Conservation (phyloP, 2,888 invertebrate genomes). For the Caenorhabditis japonica region DNA sequence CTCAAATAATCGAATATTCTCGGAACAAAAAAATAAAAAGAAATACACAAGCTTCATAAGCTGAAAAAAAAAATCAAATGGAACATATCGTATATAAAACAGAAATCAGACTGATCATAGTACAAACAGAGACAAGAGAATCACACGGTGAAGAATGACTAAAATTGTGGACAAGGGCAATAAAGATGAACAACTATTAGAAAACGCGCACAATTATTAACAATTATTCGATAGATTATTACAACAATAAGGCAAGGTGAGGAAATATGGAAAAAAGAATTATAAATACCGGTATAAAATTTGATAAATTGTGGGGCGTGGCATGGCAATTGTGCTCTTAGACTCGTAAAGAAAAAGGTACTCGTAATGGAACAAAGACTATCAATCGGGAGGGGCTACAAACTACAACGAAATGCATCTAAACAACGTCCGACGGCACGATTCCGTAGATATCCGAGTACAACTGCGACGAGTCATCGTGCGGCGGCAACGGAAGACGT, state of each 20-base stretch:
- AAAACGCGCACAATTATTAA: too few species aligned
- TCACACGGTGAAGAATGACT: conserved; percentile 15
- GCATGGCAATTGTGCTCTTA: conserved; percentile 13
- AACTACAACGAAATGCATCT: conserved; percentile 3
- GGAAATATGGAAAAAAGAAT: too few species aligned
- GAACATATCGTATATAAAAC: too few species aligned
- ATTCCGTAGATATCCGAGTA: conserved; percentile 73
- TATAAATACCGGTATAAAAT: conserved; percentile 7
- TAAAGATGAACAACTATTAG: conserved; percentile 5
- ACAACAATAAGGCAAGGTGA: conserved; percentile 3
- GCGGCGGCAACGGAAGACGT: conserved; percentile 36
- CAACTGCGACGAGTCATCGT: conserved; percentile 61
- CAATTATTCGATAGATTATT: conserved; percentile 20
- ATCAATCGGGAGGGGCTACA: conserved; percentile 9
- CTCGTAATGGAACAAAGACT: too few species aligned
- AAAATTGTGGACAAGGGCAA: conserved; percentile 16
- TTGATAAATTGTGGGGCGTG: not conserved
- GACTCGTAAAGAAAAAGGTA: conserved; percentile 8
- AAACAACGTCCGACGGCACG: conserved; percentile 64
- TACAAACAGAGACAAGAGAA: conserved; percentile 9
- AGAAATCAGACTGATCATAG: conserved; percentile 4
- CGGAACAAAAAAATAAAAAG: too few species aligned
- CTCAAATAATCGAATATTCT: too few species aligned
- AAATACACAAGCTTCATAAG: conserved; percentile 41
- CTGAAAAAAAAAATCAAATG: conserved; percentile 7